Evolutionary conservation across 2,113 vertebrate genomes (phyloP).

Genomic region (Garra rufa): DNA sequence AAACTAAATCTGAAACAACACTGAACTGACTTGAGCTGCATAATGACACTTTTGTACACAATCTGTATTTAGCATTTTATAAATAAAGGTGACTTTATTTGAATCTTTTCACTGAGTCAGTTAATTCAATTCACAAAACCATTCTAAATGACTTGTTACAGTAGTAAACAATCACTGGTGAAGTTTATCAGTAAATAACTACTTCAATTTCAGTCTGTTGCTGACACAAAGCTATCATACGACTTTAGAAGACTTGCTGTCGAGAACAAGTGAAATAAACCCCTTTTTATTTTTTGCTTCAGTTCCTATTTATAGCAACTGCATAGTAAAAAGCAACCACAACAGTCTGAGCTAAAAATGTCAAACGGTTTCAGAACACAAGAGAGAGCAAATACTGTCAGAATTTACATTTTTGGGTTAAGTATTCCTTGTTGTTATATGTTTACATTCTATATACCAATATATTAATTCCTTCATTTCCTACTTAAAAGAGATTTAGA

Average conservation of each 20-base stretch:
- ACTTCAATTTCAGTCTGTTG: not conserved
- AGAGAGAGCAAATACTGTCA: not conserved
- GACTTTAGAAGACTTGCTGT: not conserved
- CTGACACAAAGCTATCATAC: not conserved
- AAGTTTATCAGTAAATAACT: not conserved
- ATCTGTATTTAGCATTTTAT: too few relatives aligned
- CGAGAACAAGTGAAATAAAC: not conserved
- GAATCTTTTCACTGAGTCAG: not conserved
- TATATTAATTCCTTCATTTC: constrained; percentile 54
- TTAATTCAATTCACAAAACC: not conserved
- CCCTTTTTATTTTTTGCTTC: not conserved
- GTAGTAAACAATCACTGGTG: too few relatives aligned
- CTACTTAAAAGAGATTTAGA: not conserved
- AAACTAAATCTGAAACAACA: too few relatives aligned
- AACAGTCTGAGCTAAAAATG: not conserved
- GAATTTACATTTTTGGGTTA: not conserved
- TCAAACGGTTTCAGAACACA: not conserved
- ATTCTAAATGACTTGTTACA: not conserved
- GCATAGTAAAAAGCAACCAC: not conserved
- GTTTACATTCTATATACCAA: too few relatives aligned
- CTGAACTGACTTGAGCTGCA: too few relatives aligned
- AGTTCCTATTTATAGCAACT: not conserved
- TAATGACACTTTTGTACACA: too few relatives aligned
- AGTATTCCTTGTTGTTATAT: too few relatives aligned
- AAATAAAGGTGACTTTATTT: too few relatives aligned